A percentile compares a stretch with the other conserved stretches of the same genome.
These are phyloP conservation scores for Heteronetta atricapilla DNA, from an alignment of 2,113 vertebrate species.

Conservation along the genomic window DNA sequence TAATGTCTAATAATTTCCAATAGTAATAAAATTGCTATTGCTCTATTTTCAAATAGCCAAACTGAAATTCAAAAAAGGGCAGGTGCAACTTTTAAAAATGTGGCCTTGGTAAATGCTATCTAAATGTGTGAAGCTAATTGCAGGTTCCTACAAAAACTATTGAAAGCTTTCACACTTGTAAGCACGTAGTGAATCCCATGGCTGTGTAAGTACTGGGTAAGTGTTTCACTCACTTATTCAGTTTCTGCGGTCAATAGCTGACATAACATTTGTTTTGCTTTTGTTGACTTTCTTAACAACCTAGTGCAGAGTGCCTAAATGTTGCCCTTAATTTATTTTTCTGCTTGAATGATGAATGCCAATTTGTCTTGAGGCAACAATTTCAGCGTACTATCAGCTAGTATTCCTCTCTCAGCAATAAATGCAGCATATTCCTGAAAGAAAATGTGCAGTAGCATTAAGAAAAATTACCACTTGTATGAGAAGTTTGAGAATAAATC, in stretches of 20 bases:
- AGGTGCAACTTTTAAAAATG: neutral
- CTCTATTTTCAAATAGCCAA: neutral
- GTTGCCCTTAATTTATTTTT: slow-evolving; percentile 75
- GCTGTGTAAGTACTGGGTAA: neutral
- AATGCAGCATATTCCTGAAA: slow-evolving; percentile 17
- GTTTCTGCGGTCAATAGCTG: neutral
- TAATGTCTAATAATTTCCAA: neutral
- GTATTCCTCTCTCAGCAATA: slow-evolving; percentile 33
- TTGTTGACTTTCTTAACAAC: slow-evolving; percentile 11
- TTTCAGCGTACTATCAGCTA: slow-evolving; percentile 26
- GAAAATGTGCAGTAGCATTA: neutral
- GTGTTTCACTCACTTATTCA: neutral
- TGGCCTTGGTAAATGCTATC: neutral
- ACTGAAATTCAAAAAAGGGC: neutral
- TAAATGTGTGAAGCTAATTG: neutral
- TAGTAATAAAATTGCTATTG: neutral
- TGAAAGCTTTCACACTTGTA: neutral
- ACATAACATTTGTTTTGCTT: slow-evolving; percentile 28
- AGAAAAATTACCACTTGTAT: neutral
- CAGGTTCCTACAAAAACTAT: neutral
- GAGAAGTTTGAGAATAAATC: slow-evolving; percentile 30
- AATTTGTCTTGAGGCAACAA: slow-evolving; percentile 58
- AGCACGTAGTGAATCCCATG: neutral
- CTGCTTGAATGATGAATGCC: slow-evolving; percentile 57
- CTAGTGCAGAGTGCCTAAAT: slow-evolving; percentile 38